These are phyloP conservation scores for Chromobotia macracanthus DNA, from an alignment of 2,797 vertebrate genomes.

Conservation along the genomic window DNA sequence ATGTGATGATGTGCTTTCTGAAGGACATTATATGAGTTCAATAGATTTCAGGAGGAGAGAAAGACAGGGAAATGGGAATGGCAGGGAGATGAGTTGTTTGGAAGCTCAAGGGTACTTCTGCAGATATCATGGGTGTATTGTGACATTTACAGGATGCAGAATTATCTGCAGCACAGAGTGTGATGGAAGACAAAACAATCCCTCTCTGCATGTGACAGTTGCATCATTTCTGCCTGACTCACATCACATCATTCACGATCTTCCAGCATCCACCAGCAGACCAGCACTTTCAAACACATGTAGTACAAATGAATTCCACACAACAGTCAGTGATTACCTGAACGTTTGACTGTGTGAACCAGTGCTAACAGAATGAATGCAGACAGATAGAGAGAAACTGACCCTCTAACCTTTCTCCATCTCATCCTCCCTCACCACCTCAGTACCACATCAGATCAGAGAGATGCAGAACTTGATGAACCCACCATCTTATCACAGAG, in stretches of 20 bases:
- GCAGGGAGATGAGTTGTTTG: neutral
- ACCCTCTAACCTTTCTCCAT: slow-evolving; percentile 21
- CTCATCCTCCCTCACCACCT: too few species aligned
- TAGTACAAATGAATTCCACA: slow-evolving; percentile 42
- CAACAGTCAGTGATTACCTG: slow-evolving; percentile 49
- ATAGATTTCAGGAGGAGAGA: slow-evolving; percentile 9
- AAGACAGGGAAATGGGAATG: neutral
- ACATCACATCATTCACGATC: slow-evolving; percentile 20
- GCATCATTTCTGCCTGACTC: slow-evolving; percentile 3
- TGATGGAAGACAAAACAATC: slow-evolving; percentile 9
- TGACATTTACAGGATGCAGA: slow-evolving; percentile 45
- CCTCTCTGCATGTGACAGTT: slow-evolving; percentile 40
- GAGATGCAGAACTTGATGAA: slow-evolving; percentile 46
- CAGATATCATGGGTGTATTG: slow-evolving; percentile 36
- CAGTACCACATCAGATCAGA: slow-evolving; percentile 29
- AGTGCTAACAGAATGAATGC: slow-evolving; percentile 44
- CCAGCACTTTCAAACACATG: slow-evolving; percentile 42
- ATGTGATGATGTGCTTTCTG: slow-evolving; percentile 25
- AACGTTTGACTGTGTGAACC: slow-evolving; percentile 32
- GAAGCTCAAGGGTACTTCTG: slow-evolving; percentile 34
- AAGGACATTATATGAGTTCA: slow-evolving; percentile 35
- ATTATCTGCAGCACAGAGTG: slow-evolving; percentile 20
- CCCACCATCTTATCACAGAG: slow-evolving; percentile 48
- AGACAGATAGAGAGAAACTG: slow-evolving; percentile 44
- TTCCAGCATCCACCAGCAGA: slow-evolving; percentile 22